Evolutionary conservation across 2,888 invertebrate species (phyloP), one percentile per base, ranked within the genome.

Genomic region (Thyatira batis): DNA sequence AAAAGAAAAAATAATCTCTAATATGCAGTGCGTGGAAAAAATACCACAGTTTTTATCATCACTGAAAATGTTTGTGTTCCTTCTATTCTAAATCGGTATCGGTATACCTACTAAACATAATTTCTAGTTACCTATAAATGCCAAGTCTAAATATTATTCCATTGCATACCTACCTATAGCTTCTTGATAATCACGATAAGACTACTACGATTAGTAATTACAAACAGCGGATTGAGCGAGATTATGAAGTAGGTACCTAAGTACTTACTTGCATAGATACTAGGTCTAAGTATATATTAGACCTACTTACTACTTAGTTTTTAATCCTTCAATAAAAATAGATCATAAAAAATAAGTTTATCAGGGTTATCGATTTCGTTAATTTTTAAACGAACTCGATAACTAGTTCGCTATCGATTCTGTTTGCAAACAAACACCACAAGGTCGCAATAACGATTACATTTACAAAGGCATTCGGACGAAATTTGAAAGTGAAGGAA

Each of bases 401-500:
- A 25, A 25, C 33, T 51, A 61, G 53, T 60, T 55, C 53, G 58
- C 52, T 55, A 58, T 27, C 13, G 17, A 48, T 39, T 17, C 60
- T 73, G 65, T 72, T 72, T 65, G 65, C 73, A 72, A 71, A 73
- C 71, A 69, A 61, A 53, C 55, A 45, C 50, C 49, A 52, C 67
- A 71, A 73, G 67, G 73, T 63, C 58, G 50, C 8, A 1, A 13
- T 52, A 5, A 33, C 21, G 45, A 43, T 52, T 45, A 23, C 21
- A 11, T 4, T 45, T 10, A 33, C n/a, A 23, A 11, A 13, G 8
- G 33, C 3, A 44, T 10, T 44, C 20, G 20, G 9, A 20, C 20
- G 20, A 44, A 20, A 20, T 13, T 17, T n/a, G 46, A 28, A 27
- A 28, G 46, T 17, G 17, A 44, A 20, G 10, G 13, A 33, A 4